phyloP scores from a whole-genome alignment of 2,113 vertebrate genomes.

The Nipponia nippon region DNA sequence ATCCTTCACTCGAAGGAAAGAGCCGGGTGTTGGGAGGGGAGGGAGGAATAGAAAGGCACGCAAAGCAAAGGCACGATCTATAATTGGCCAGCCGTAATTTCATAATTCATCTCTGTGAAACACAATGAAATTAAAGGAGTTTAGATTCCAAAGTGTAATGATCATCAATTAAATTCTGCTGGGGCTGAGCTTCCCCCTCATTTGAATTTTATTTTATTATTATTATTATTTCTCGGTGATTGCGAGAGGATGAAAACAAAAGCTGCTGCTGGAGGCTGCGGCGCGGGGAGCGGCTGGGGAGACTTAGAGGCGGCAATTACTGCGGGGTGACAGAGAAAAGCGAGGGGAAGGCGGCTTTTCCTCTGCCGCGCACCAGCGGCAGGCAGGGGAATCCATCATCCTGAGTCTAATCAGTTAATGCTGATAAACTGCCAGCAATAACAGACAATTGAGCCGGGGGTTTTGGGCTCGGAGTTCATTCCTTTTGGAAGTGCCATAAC shows the following conservation, averaged over 20 bases:
- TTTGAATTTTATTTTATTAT: slow-evolving; percentile 71
- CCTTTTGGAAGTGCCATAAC: slow-evolving; percentile 66
- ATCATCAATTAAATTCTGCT: slow-evolving; percentile 74
- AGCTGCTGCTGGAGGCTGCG: neutral
- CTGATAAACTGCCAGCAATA: slow-evolving; percentile 82
- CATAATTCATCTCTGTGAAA: slow-evolving; percentile 69
- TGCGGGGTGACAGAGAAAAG: neutral
- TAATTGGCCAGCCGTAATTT: slow-evolving; percentile 67
- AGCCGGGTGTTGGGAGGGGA: neutral
- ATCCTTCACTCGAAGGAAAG: neutral
- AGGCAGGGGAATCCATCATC: slow-evolving; percentile 75
- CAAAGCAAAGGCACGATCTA: slow-evolving; percentile 35
- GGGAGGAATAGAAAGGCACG: neutral
- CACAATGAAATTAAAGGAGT: slow-evolving; percentile 74
- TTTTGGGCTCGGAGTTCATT: slow-evolving; percentile 65
- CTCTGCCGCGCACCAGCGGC: neutral
- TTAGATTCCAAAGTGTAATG: slow-evolving; percentile 72
- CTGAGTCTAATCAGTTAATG: slow-evolving; percentile 76
- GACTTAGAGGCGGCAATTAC: slow-evolving; percentile 42
- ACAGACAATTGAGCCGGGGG: slow-evolving; percentile 71
- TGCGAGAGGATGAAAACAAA: neutral
- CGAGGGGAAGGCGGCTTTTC: neutral
- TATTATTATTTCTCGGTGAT: slow-evolving; percentile 30
- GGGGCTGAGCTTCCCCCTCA: slow-evolving; percentile 67
- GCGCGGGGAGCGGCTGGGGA: neutral